These are phyloP conservation scores for Pteropus alecto DNA, from an alignment of 2,113 vertebrate species.

Conservation along the genomic window DNA sequence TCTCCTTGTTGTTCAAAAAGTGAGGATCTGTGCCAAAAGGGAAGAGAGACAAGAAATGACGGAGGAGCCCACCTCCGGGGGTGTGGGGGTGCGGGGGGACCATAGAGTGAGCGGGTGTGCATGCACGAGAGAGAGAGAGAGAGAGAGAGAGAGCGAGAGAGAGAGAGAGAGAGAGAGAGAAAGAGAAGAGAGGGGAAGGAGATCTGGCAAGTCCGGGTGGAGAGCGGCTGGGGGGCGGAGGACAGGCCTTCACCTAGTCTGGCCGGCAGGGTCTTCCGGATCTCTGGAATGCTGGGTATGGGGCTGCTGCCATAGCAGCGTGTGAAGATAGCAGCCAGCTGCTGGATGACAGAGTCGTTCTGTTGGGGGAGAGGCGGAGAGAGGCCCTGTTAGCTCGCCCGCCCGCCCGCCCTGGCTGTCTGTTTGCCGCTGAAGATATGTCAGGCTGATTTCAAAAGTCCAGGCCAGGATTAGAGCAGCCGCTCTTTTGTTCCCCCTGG, in stretches of 20 bases:
- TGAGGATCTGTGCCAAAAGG: conserved; percentile 88
- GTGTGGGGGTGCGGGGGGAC: background rate
- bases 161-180: too few species aligned
- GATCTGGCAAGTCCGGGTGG: rapidly evolving
- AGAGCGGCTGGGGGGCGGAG: rapidly evolving
- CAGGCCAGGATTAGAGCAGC: background rate
- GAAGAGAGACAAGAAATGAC: background rate
- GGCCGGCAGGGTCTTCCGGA: conserved; percentile 90
- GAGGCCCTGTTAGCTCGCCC: background rate
- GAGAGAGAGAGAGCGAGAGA: too few species aligned
- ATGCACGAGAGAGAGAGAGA: rapidly evolving
- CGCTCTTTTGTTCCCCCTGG: background rate
- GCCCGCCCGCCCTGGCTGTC: rapidly evolving
- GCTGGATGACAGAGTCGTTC: conserved; percentile 93
- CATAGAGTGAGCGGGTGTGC: too few species aligned
- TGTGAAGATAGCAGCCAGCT: conserved; percentile 92
- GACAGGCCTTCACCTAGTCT: conserved; percentile 88
- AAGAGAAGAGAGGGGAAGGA: rapidly evolving
- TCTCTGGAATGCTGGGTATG: conserved; percentile 90
- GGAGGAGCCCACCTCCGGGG: rapidly evolving
- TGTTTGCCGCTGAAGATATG: background rate
- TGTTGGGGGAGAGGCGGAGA: conserved; percentile 71
- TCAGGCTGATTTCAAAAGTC: background rate
- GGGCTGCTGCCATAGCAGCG: conserved; percentile 94
- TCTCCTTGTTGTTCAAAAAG: conserved; percentile 97